These are phyloP conservation scores for Torymus aiolomorphi DNA, from an alignment of 2,888 invertebrate genomes.

Conservation along the genomic window DNA sequence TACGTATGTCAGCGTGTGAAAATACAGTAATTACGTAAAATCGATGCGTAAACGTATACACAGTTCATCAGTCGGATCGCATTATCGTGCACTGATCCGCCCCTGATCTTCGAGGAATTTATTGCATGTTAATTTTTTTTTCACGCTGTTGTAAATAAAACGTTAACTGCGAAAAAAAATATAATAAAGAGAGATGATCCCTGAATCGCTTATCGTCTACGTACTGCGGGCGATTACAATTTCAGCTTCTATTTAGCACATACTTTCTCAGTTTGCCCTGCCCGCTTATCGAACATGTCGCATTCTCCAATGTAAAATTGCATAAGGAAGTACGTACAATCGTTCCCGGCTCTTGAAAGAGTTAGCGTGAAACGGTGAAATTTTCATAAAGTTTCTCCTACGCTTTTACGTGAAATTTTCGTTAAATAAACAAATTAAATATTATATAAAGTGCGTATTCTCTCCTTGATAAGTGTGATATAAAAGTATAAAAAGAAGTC, in stretches of 20 bases:
- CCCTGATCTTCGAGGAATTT: background rate
- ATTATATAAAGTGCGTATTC: background rate
- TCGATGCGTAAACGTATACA: too few relatives aligned
- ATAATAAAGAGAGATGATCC: slow-evolving; percentile 25
- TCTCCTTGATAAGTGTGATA: background rate
- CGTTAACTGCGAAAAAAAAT: slow-evolving; percentile 2
- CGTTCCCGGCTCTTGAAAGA: slow-evolving; percentile 1
- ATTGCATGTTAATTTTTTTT: background rate
- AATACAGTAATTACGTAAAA: too few relatives aligned
- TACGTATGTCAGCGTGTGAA: too few relatives aligned
- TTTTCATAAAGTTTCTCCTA: background rate
- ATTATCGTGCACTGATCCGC: too few relatives aligned
- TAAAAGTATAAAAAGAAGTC: slow-evolving; percentile 28
- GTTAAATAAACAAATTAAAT: slow-evolving; percentile 13
- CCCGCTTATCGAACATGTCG: slow-evolving; percentile 40
- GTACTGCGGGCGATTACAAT: slow-evolving; percentile 19
- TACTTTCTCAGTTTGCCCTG: slow-evolving; percentile 30
- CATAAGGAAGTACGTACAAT: slow-evolving; percentile 46
- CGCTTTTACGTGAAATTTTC: background rate
- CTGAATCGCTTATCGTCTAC: slow-evolving; percentile 36
- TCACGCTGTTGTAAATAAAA: background rate
- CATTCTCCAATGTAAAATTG: slow-evolving; percentile 8
- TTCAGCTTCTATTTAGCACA: slow-evolving; percentile 26
- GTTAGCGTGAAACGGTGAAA: background rate
- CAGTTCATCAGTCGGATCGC: too few relatives aligned